Evolutionary conservation across 2,797 vertebrate species (phyloP).

Genomic region (Acipenser ruthenus): DNA sequence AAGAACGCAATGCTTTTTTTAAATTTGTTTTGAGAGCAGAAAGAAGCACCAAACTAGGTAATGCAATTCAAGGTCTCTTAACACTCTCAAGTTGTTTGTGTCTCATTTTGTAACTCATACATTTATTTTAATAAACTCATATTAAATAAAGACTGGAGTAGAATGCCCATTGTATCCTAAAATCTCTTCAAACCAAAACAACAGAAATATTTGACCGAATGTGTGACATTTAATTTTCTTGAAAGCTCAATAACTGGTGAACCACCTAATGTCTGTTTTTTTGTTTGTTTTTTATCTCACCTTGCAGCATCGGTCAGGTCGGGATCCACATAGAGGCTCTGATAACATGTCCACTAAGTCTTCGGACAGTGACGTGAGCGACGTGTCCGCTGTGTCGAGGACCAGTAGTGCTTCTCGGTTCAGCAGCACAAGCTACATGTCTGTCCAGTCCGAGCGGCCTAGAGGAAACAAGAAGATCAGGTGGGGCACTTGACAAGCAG

Average conservation of each 20-base stretch:
- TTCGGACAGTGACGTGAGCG: conserved; percentile 96
- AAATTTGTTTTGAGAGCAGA: no score
- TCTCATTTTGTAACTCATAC: no score
- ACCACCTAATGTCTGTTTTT: no score
- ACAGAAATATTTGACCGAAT: background rate
- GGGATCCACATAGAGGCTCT: conserved; percentile 78
- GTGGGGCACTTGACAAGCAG: conserved; percentile 62
- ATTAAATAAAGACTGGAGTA: no score
- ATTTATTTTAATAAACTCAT: no score
- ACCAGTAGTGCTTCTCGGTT: conserved; percentile 96
- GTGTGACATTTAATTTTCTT: background rate
- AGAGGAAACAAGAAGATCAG: conserved; percentile 93
- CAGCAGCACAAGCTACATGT: conserved; percentile 99
- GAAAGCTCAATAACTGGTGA: background rate
- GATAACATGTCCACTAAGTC: conserved; percentile 94
- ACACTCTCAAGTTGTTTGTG: no score
- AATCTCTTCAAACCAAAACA: no score
- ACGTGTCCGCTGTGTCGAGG: conserved; percentile 96
- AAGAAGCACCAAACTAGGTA: no score
- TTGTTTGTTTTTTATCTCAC: conserved; percentile 35
- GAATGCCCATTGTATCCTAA: no score
- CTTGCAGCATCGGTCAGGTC: conserved; percentile 70
- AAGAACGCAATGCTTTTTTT: no score
- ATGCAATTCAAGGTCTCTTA: no score
- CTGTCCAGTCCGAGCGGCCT: conserved; percentile 90